Evolutionary conservation across 2,888 invertebrate species (phyloP), one percentile per base, ranked within the genome.

Genomic region (Dryobota labecula): DNA sequence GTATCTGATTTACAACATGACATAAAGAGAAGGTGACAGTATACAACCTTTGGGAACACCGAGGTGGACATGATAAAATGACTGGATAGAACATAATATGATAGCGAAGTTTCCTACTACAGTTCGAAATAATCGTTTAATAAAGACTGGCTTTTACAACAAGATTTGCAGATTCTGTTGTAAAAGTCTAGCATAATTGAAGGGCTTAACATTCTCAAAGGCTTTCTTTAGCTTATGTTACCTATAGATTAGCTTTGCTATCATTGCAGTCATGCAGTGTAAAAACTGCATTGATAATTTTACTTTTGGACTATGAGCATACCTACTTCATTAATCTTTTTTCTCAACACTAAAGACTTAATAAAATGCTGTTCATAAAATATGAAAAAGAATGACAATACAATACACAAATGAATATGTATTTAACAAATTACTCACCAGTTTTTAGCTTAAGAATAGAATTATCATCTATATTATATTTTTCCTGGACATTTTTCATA

Each of bases 391-490:
- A 2, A 15, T n/a, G n/a, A 27, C 27, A 27, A 27, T 24, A 20
- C 13, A 27, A 54, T 43, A n/a, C 45, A 58, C 27, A 63, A 56
- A 56, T 41, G 2, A 15, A 27, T 24, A 47, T 38, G n/a, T 43
- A 69, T 27, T 11, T 18, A 41, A 47, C 7, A 11, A 11, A n/a
- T 47, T 20, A 83, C 89, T 90, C 85, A 95, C 95, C 96, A 84
- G 89, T 86, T 89, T 91, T 90, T 49, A 95, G 85, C 86, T 92
- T 89, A 53, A 95, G 84, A 69, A 95, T 91, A 20, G 93, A 89
- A 82, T 94, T 84, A 69, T 88, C 86, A 84, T 88, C 89, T 33
- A 95, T 88, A 83, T 90, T 91, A 83, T 94, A 95, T 83, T 92
- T 93, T 47, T 88, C 83, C 69, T 92, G 91, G 41, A 95, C 79